A percentile compares a stretch with the other conserved stretches of the same genome.
Evolutionary conservation across 30 jellyfish, hydroid and myxozoan species (phyloP).

Genomic region (Cassiopea andromeda): DNA sequence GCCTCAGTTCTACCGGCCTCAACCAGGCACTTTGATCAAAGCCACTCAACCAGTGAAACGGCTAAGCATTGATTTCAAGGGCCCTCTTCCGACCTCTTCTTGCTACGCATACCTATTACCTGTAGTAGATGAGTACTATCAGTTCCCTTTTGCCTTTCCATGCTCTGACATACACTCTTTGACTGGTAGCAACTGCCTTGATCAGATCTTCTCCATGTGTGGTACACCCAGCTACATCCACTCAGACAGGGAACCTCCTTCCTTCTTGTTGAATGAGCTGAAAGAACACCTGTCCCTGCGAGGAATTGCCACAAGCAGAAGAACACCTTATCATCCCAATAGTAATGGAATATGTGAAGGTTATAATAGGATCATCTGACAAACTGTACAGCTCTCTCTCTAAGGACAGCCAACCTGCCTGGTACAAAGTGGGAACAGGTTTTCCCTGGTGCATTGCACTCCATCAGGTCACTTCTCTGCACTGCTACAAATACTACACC

Average conservation of each 20-base stretch:
- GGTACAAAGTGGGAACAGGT: neutral
- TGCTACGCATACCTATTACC: conserved; percentile 40
- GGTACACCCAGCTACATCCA: too few species aligned
- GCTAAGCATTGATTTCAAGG: conserved; percentile 53
- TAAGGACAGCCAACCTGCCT: neutral
- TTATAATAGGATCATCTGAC: neutral
- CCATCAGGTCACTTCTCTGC: neutral
- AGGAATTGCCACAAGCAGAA: neutral
- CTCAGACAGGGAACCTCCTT: too few species aligned
- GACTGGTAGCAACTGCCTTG: neutral
- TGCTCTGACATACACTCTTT: neutral
- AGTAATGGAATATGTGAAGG: neutral
- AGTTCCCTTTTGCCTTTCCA: conserved; percentile 44
- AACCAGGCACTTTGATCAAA: conserved; percentile 44
- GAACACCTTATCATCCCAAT: neutral
- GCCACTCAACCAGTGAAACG: conserved; percentile 57
- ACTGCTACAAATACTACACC: neutral
- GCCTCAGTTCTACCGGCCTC: conserved; percentile 33
- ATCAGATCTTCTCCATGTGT: too few species aligned
- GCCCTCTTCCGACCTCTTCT: conserved; percentile 29
- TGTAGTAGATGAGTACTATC: conserved; percentile 59
- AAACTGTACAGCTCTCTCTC: neutral
- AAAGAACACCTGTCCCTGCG: neutral
- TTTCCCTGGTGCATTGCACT: neutral
- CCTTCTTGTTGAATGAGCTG: neutral